phyloP scores from a whole-genome alignment of 1,140 invertebrate genomes.

The Drosophila takahashii region DNA sequence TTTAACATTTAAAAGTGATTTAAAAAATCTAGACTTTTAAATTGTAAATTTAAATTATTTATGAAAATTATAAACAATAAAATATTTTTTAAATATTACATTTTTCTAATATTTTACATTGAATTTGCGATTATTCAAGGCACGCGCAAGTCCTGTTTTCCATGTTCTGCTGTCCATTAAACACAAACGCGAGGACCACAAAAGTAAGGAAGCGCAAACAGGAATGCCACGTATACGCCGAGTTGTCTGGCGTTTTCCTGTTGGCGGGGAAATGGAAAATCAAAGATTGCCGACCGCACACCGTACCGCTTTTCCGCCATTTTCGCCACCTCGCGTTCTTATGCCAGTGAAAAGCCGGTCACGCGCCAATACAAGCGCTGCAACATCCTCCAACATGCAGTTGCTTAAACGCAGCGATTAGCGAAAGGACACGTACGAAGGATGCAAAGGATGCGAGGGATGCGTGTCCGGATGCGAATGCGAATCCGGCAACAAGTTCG shows the following conservation, averaged over 20 bases:
- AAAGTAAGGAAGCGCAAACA: slow-evolving; percentile 8
- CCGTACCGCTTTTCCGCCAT: not conserved
- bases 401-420: slow-evolving; percentile 66
- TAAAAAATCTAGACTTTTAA: not conserved
- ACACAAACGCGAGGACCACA: slow-evolving; percentile 6
- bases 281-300: slow-evolving; percentile 44
- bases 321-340: slow-evolving; percentile 12
- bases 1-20: not conserved
- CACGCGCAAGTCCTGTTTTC: no score
- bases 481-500: slow-evolving; percentile 48
- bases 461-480: not conserved
- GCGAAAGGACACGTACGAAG: slow-evolving; percentile 69
- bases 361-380: slow-evolving; percentile 58
- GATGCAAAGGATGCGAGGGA: slow-evolving; percentile 32
- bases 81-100: no score
- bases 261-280: slow-evolving; percentile 30
- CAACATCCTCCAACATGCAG: slow-evolving; percentile 40
- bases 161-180: not conserved
- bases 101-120: no score
- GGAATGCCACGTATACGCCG: slow-evolving; percentile 44
- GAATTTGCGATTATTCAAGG: no score
- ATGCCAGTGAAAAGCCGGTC: slow-evolving; percentile 40
- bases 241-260: slow-evolving; percentile 12
- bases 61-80: no score
- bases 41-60: no score